Evolutionary conservation across 2,113 vertebrate species (phyloP), one percentile per base, ranked within the genome.

Genomic region (Lepisosteus osseus): DNA sequence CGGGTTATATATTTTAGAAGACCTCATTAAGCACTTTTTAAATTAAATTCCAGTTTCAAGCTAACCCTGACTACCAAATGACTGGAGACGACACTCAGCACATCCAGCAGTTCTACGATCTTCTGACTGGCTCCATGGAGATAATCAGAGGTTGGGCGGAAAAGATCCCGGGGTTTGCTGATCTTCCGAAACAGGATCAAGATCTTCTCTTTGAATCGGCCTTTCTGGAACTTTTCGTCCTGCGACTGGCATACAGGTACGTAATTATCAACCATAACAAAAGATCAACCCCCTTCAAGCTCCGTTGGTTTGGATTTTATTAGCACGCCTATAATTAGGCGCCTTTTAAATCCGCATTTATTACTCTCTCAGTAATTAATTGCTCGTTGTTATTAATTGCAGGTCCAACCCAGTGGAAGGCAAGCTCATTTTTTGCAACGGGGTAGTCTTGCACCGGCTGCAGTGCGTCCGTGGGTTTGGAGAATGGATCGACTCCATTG

Each of bases 61-160:
- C 97, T 13, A 98, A 95, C 92, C 95, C 97, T 80, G 97, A 99
- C 89, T 99, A 96, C 91, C 97, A 99, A 90, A 91, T 99, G 94
- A 93, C 91, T 80, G 96, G 96, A 72, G 97, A 98, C 76, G 97
- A 98, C 92, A 98, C 96, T 54, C 96, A 99, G 85, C 96, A 98
- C 80, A 98, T 99, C 90, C 97, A 99, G 90, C 97, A 99, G 86
- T 99, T 99, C 94, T 99, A 99, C 45, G 97, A 99, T 84, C 96
- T 99, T 65, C 82, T 99, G 78, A 99, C 97, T 73, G 97, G 97
- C 84, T 99, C 97, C 90, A 99, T 99, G 97, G 97, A 99, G 92
- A 98, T 99, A 89, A 99, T 99, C 89, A 93, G 97, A 68, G 94
- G 95, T 3, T 99, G 97, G 97, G 97, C 97, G 0, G 97, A 99